phyloP scores from a whole-genome alignment of 2,797 vertebrate species.

The Liasis olivaceus region DNA sequence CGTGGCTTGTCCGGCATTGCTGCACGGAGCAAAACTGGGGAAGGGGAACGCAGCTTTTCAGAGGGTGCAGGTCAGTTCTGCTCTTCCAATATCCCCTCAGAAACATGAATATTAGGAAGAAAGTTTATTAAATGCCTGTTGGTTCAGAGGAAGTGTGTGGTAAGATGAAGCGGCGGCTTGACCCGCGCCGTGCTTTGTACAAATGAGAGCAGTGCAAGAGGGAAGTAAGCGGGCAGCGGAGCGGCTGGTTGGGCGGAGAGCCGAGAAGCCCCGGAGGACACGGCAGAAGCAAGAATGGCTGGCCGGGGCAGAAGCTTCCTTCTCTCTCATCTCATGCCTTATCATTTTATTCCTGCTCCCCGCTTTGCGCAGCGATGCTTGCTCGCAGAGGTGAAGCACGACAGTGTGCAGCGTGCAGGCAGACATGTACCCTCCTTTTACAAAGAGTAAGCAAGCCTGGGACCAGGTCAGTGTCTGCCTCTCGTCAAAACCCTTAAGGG shows the following conservation, averaged over 20 bases:
- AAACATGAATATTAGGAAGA: not conserved
- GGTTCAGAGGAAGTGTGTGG: not conserved
- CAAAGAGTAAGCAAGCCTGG: too few species aligned
- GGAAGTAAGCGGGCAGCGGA: not conserved
- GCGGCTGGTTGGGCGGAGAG: too few species aligned
- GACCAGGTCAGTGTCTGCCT: too few species aligned
- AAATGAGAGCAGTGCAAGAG: not conserved
- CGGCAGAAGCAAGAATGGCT: too few species aligned
- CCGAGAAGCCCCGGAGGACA: too few species aligned
- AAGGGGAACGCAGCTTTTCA: not conserved
- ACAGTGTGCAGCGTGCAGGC: too few species aligned
- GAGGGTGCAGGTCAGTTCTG: not conserved
- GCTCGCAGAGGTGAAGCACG: too few species aligned
- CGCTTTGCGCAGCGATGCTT: too few species aligned
- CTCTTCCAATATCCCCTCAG: not conserved
- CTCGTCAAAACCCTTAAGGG: not conserved
- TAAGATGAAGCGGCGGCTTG: too few species aligned
- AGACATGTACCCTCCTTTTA: too few species aligned
- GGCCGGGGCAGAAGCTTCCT: not conserved
- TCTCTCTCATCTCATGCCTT: fast-evolving
- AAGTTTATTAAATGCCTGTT: not conserved
- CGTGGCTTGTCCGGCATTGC: too few species aligned
- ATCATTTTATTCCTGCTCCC: too few species aligned
- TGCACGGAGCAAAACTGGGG: not conserved
- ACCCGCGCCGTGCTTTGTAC: not conserved